Base-by-base conservation (phyloP, 2,113 vertebrate genomes). In the Stegastes partitus region DNA sequence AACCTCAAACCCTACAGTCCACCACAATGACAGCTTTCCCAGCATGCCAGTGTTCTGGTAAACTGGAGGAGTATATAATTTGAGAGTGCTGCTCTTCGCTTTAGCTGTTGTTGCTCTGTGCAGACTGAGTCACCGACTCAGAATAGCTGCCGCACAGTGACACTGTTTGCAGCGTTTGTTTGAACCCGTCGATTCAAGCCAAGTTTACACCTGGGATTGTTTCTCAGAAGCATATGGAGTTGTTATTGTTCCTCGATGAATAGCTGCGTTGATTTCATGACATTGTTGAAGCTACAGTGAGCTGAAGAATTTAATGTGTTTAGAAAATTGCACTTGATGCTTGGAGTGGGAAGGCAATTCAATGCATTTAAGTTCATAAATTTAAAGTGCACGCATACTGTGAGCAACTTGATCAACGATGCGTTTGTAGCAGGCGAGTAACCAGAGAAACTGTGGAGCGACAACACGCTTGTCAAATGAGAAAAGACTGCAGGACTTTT, bases 151-250 rank as follows among this genome's bases (percentile, higher is more conserved):
- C 53, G 39, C 51, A 84, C 73, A 87, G 83, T 74, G 66, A 34
- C 11, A 16, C 53, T 47, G 28, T 68, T 70, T 22, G 58, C 56
- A 58, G n/a, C 71, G 71, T 54, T 83, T 89, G 56, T 85, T 83
- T 77, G 51, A 72, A 74, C 67, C 31, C 8, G 31, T 34, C 31
- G 45, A 31, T 49, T 72, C 18, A 23, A 34, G 61, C 28, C 75
- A 59, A 15, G 63, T 82, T 87, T 63, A 83, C 86, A 85, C 77
- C 68, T 84, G 77, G 61, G 78, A 58, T 71, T 86, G 83, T 82
- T 77, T 76, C 22, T 18, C 23, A 5, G 62, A 67, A 74, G 74
- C 79, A 74, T 82, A 79, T 81, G 74, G 66, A 71, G 42, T 59
- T 86, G 62, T 83, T 75, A 75, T 79, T 82, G 63, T 57, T 56